These are phyloP conservation scores for Epinotia nisella DNA, from an alignment of 2,888 invertebrate species.

Conservation along the genomic window DNA sequence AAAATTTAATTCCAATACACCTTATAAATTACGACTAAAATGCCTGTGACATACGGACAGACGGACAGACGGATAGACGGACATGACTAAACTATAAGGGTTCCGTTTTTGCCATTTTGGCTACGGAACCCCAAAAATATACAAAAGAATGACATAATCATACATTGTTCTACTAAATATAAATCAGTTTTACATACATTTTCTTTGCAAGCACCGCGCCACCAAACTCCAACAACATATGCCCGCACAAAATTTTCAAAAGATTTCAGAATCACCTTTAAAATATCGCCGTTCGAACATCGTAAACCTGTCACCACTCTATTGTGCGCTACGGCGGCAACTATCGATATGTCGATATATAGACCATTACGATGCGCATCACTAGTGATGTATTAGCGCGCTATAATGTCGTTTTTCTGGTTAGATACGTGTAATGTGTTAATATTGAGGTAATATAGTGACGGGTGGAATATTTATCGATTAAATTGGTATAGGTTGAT, in stretches of 20 bases:
- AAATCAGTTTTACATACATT: not conserved
- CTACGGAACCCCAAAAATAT: too few species aligned
- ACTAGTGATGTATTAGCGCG: slow-evolving; percentile 53
- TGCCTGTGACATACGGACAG: too few species aligned
- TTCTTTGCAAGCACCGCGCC: not conserved
- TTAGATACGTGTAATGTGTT: slow-evolving; percentile 23
- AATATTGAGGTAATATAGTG: slow-evolving; percentile 9
- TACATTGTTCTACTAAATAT: not conserved
- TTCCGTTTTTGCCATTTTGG: too few species aligned
- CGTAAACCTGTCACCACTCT: slow-evolving; percentile 34
- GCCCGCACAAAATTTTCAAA: slow-evolving; percentile 12
- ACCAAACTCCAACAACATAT: not conserved
- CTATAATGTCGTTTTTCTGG: slow-evolving; percentile 35
- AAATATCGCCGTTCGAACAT: slow-evolving; percentile 28
- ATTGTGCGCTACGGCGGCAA: slow-evolving; percentile 25
- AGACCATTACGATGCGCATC: slow-evolving; percentile 53
- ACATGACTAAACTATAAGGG: too few species aligned
- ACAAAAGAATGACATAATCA: too few species aligned
- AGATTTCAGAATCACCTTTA: slow-evolving; percentile 33
- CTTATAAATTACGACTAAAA: too few species aligned
- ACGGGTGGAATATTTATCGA: not conserved
- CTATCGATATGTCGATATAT: slow-evolving; percentile 55
- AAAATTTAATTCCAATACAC: too few species aligned
- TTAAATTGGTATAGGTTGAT: not conserved
- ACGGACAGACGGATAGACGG: too few species aligned